Evolutionary conservation across 2,888 invertebrate species (phyloP), one percentile per base, ranked within the genome.

Genomic region (Gnatocerus cornutus): DNA sequence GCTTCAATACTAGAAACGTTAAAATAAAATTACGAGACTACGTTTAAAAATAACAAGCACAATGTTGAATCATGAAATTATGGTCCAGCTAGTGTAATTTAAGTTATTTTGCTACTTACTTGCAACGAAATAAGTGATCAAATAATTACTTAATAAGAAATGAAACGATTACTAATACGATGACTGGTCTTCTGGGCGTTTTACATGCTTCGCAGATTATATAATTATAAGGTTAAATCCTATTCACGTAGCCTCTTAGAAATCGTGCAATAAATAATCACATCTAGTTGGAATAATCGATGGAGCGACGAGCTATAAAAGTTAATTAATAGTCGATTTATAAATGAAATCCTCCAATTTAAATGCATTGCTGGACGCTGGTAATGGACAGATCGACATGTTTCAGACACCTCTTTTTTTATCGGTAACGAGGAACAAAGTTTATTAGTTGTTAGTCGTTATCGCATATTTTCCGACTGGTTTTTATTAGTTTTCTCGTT

Each of bases 211-310:
- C 1, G 1, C 2, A n/a, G 9, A 33, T n/a, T 33, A 33, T 33
- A 33, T 33, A 33, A 33, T 33, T 33, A 33, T 33, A 33, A 33
- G 7, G n/a, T 9, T 33, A 33, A 33, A 33, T 33, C 7, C 7
- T 6, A 33, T 33, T 29, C n/a, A 33, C 33, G 33, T 33, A 4
- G 7, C n/a, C 7, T 33, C 33, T 33, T n/a, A 33, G 33, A 33
- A 33, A 33, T 33, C n/a, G 33, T 33, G 33, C n/a, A 33, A 33
- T 33, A 33, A 33, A 33, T 33, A 7, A 33, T 33, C 6, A 7
- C 33, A 33, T 33, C 33, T 33, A 33, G n/a, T 33, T 33, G 21
- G 21, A 33, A 33, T n/a, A n/a, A 33, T 33, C 33, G 7, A 33
- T 33, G 7, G n/a, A 9, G 33, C 1, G n/a, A 2, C 7, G n/a